Evolutionary conservation across 2,888 invertebrate species (phyloP).

Genomic region (Arrhopalites spinosus): DNA sequence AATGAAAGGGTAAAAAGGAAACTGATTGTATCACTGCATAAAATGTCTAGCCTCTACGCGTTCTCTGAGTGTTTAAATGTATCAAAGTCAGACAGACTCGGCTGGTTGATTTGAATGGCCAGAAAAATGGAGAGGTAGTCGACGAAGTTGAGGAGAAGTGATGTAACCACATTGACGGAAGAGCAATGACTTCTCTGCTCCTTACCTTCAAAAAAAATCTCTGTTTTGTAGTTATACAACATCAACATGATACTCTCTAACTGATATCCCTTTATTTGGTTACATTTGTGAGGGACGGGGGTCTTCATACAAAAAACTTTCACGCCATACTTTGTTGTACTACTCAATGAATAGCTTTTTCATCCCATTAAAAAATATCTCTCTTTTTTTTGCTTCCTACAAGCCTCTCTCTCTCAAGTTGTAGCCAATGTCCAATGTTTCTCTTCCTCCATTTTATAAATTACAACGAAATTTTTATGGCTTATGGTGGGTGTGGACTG

Average conservation of each 20-base stretch:
- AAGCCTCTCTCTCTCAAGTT: too few species aligned
- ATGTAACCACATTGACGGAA: slow-evolving; percentile 10
- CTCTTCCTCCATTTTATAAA: too few species aligned
- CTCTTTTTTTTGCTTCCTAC: too few species aligned
- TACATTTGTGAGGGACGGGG: background rate
- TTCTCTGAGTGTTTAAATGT: too few species aligned
- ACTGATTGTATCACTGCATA: too few species aligned
- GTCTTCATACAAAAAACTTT: background rate
- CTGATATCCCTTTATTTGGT: background rate
- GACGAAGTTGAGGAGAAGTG: background rate
- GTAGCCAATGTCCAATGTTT: too few species aligned
- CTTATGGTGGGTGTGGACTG: too few species aligned
- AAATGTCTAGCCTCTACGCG: too few species aligned
- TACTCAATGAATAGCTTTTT: background rate
- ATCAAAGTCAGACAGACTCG: background rate
- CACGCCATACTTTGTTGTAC: too few species aligned
- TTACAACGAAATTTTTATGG: too few species aligned
- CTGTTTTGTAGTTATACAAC: background rate
- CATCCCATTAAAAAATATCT: too few species aligned
- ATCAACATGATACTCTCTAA: background rate
- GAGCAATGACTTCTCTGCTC: slow-evolving; percentile 26
- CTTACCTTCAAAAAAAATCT: slow-evolving; percentile 3
- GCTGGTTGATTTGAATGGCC: background rate
- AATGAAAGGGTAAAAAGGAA: too few species aligned
- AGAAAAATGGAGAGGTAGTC: background rate